Base-by-base conservation (phyloP, 2,113 vertebrate species). In the Trachemys scripta region DNA sequence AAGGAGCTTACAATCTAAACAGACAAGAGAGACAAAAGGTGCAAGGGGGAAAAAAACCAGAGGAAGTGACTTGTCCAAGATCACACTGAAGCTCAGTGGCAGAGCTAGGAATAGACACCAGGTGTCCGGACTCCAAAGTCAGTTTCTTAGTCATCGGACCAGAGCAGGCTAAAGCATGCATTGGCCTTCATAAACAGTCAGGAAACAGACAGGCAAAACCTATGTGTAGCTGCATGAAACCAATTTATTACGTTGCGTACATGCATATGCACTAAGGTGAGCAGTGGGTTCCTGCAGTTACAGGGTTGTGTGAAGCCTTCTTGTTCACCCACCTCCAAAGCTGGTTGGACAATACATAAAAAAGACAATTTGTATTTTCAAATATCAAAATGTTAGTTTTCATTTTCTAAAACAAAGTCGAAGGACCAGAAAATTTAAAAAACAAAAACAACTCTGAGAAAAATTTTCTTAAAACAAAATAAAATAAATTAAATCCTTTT, bases 1-100 rank as follows among this genome's bases (percentile, higher is more conserved):
- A 6, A 6, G 3, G n/a, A 57, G 38, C 54, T 13, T n/a, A 20
- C 79, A 2, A 14, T 9, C 38, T 13, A 12, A 59, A 75, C 0
- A 13, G 38, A 42, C 0, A 1, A 31, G 29, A 53, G 1, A 51
- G 42, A 45, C 38, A 78, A 45, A 47, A 78, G 22, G 38, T 22
- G n/a, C 24, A 22, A 24, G 22, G 24, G 3, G n/a, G 11, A 20
- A 5, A 3, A 75, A 75, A 25, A 10, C 1, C 72, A 45, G 10
- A 45, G 10, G 12, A 47, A 25, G 75, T 42, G 65, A 72, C 65
- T 38, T 72, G 35, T 2, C 12, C 75, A 45, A 78, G 42, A 24
- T 25, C 42, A 16, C 75, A 47, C 42, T 13, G 42, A 42, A 78
- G 24, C 22, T 45, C 22, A 47, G 42, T 45, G 38, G 38, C 75